A percentile compares a stretch with the other conserved stretches of the same genome.
phyloP scores from a whole-genome alignment of 2,113 vertebrate genomes.

The Vicugna pacos region DNA sequence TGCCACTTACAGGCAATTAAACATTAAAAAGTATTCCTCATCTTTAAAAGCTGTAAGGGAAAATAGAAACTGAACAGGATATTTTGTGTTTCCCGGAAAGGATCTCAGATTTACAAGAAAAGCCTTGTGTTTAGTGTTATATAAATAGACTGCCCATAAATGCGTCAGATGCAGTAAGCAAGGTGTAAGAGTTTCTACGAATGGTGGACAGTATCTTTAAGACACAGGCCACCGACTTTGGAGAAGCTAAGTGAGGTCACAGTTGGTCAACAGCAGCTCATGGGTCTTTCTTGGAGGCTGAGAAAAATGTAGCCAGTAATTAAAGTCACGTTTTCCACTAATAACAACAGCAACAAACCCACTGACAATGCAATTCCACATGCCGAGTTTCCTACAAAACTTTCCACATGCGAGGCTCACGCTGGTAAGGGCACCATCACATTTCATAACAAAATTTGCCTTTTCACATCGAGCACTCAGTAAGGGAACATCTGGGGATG shows the following conservation, averaged over 20 bases:
- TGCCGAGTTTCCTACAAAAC: constrained; percentile 58
- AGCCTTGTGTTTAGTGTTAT: not conserved
- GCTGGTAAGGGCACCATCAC: constrained; percentile 14
- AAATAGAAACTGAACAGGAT: not conserved
- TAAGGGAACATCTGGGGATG: not conserved
- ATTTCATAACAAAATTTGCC: not conserved
- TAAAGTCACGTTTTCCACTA: constrained; percentile 75
- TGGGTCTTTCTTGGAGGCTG: constrained; percentile 12
- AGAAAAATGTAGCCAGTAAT: constrained; percentile 73
- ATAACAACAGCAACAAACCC: constrained; percentile 64
- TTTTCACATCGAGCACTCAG: not conserved
- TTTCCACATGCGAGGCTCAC: constrained; percentile 61
- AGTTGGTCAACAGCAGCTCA: constrained; percentile 47
- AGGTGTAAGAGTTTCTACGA: not conserved
- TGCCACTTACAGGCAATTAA: not conserved
- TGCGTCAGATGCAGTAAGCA: accelerated
- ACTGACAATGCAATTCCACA: constrained; percentile 57
- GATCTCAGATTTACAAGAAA: not conserved
- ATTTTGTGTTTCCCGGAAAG: constrained; percentile 23
- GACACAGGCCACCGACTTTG: not conserved
- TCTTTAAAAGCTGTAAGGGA: constrained; percentile 1
- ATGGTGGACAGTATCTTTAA: not conserved
- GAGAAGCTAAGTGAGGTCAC: not conserved
- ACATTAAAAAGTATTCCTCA: not conserved
- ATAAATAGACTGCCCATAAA: not conserved